These are phyloP conservation scores for Chlamydotis undulata DNA, from an alignment of 2,113 vertebrate species.

Conservation along the genomic window DNA sequence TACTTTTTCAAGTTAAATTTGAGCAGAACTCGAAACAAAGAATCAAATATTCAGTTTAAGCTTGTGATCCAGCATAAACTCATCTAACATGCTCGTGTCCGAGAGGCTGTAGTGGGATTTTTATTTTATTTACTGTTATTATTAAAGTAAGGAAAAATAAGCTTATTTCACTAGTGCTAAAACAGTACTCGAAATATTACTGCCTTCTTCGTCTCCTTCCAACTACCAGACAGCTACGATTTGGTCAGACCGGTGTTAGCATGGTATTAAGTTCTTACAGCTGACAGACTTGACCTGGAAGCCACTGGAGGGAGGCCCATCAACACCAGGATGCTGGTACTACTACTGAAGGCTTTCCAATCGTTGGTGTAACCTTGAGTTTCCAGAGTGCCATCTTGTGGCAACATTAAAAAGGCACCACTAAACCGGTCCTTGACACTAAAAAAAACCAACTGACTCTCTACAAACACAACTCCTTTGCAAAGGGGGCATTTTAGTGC, in stretches of 20 bases:
- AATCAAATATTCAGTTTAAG: background rate
- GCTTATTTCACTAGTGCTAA: background rate
- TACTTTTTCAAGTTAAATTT: background rate
- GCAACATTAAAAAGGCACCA: background rate
- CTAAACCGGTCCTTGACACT: background rate
- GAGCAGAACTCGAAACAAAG: background rate
- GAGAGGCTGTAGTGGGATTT: background rate
- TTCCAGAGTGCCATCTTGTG: background rate
- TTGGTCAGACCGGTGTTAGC: background rate
- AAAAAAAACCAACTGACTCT: no score
- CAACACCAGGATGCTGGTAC: background rate
- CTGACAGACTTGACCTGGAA: background rate
- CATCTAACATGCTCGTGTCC: background rate
- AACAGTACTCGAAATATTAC: background rate
- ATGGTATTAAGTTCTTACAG: background rate
- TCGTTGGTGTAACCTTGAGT: background rate
- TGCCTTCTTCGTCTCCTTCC: background rate
- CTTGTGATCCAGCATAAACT: background rate
- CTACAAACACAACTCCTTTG: fast-evolving
- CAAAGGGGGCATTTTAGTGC: background rate
- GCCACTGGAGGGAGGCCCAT: background rate
- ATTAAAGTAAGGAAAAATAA: background rate
- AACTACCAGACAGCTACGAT: background rate
- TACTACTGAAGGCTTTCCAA: background rate
- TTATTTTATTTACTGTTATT: background rate